A percentile compares a stretch with the other conserved stretches of the same genome.
Conservation (phyloP, 2,113 vertebrate species). For the Vanacampus margaritifer region DNA sequence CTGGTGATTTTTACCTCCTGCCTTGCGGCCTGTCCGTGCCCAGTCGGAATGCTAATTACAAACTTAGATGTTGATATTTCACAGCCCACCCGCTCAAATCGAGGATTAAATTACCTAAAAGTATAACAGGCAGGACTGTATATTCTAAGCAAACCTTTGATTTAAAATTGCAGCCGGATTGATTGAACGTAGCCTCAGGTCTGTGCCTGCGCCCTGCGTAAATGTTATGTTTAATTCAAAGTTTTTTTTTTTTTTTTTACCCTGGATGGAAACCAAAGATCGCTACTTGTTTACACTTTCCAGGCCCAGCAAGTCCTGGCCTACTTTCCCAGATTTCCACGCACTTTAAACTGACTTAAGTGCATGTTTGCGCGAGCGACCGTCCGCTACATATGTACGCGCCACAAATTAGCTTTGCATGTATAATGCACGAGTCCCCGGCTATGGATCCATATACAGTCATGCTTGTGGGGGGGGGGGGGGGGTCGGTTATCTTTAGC, state of each 20-base stretch:
- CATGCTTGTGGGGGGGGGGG: slow-evolving; percentile 17
- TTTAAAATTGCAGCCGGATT: slow-evolving; percentile 55
- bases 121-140: slow-evolving; percentile 26
- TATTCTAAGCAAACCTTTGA: slow-evolving; percentile 47
- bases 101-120: slow-evolving; percentile 44
- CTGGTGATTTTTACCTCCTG: slow-evolving; percentile 6
- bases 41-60: slow-evolving; percentile 39
- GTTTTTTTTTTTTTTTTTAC: slow-evolving; percentile 25
- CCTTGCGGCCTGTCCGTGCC: neutral
- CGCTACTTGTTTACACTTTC: slow-evolving; percentile 62
- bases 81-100: slow-evolving; percentile 32
- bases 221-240: slow-evolving; percentile 68
- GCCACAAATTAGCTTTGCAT: slow-evolving; percentile 57
- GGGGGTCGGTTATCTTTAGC: slow-evolving; percentile 31
- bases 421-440: slow-evolving; percentile 55
- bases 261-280: slow-evolving; percentile 58
- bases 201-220: slow-evolving; percentile 48
- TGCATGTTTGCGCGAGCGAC: slow-evolving; percentile 29
- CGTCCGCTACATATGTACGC: slow-evolving; percentile 9
- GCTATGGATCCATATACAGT: slow-evolving; percentile 45
- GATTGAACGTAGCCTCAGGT: slow-evolving; percentile 64
- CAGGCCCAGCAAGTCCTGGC: slow-evolving; percentile 53
- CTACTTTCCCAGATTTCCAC: slow-evolving; percentile 59
- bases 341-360: slow-evolving; percentile 52
- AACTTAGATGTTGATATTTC: slow-evolving; percentile 44